phyloP scores from a whole-genome alignment of 2,113 vertebrate genomes.

The Mormyrus lacerda region DNA sequence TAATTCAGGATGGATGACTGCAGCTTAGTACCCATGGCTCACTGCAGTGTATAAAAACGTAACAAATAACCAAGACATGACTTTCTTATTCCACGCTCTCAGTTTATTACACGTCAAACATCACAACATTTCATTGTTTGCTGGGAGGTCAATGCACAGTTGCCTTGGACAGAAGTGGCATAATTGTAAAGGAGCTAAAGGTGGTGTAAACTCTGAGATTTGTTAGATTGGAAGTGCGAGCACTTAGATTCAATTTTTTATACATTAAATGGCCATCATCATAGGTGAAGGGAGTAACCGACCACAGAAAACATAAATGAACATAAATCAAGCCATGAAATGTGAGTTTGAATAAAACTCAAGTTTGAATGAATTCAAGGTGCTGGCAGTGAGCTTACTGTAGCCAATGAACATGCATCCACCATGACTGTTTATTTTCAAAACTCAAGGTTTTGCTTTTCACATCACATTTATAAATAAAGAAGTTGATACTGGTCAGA shows the following conservation, averaged over 20 bases:
- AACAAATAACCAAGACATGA: conserved; percentile 29
- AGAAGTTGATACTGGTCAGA: neutral
- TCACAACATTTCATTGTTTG: conserved; percentile 28
- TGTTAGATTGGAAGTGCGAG: conserved; percentile 29
- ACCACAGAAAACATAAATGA: conserved; percentile 1
- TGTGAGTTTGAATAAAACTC: neutral
- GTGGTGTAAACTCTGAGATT: conserved; percentile 39
- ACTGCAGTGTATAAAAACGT: conserved; percentile 41
- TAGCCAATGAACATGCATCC: neutral
- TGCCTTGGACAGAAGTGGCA: conserved; percentile 40
- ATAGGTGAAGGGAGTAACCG: neutral
- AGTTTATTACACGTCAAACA: conserved; percentile 42
- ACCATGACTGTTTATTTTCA: neutral
- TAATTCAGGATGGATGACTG: conserved; percentile 53
- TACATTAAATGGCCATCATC: neutral
- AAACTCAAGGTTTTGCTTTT: neutral
- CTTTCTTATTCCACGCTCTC: conserved; percentile 44
- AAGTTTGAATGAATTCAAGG: neutral
- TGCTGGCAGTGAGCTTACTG: neutral
- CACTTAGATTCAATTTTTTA: neutral
- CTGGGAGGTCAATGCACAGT: conserved; percentile 46
- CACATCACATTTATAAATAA: neutral
- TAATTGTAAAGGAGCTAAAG: neutral
- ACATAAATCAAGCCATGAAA: neutral
- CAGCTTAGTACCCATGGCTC: conserved; percentile 42